phyloP scores from a whole-genome alignment of 2,888 invertebrate genomes.

The Prionchulus punctatus region DNA sequence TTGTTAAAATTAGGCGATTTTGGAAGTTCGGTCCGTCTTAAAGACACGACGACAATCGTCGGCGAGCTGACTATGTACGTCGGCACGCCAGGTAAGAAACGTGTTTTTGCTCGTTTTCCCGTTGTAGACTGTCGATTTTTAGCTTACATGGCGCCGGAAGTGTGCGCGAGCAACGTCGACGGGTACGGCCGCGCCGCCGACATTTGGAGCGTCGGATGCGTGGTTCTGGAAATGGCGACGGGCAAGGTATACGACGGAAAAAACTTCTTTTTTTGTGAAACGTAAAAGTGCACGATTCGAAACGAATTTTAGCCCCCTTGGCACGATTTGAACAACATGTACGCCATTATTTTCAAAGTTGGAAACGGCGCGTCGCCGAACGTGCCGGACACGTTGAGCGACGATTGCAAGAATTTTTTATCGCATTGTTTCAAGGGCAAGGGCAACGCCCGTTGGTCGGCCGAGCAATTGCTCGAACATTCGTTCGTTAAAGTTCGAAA shows the following conservation, averaged over 20 bases:
- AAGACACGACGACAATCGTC: conserved; percentile 65
- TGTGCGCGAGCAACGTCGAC: conserved; percentile 41
- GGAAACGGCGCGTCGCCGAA: conserved; percentile 73
- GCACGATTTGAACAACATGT: conserved; percentile 76
- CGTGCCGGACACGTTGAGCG: conserved; percentile 55
- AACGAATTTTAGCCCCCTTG: conserved; percentile 55
- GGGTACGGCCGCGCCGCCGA: conserved; percentile 74
- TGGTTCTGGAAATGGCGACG: conserved; percentile 82
- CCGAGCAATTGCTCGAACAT: conserved; percentile 53
- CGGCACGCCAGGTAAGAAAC: conserved; percentile 64
- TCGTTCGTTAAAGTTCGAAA: conserved; percentile 49
- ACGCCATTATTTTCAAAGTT: conserved; percentile 86
- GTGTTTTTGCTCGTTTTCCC: not conserved
- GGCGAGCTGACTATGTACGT: conserved; percentile 72
- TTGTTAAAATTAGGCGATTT: conserved; percentile 78
- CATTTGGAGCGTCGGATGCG: conserved; percentile 89
- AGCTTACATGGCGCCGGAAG: conserved; percentile 95
- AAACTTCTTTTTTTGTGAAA: not conserved
- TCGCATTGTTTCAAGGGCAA: conserved; percentile 4
- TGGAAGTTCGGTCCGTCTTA: conserved; percentile 78
- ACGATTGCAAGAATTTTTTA: conserved; percentile 66
- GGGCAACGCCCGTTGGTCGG: conserved; percentile 34
- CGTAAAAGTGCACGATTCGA: not conserved
- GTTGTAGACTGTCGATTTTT: conserved; percentile 27
- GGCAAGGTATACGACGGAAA: conserved; percentile 53